Conservation (phyloP, 2,113 vertebrate genomes). For the Podarcis cretensis region DNA sequence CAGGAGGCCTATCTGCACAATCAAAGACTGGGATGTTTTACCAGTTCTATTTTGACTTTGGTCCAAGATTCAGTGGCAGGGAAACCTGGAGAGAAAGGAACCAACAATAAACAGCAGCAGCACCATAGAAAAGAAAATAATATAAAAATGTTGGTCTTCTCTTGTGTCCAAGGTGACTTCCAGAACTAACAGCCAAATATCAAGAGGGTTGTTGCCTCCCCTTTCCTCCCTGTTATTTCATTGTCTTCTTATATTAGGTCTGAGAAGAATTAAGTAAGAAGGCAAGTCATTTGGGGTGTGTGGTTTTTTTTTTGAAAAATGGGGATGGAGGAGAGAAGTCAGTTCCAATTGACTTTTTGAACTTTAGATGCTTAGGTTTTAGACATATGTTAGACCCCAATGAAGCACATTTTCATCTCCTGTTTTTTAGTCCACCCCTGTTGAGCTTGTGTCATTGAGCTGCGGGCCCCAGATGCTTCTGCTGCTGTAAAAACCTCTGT, state of each 20-base stretch:
- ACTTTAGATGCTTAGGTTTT: constrained; percentile 34
- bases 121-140: not conserved
- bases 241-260: constrained; percentile 3
- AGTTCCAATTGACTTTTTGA: not conserved
- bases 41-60: not conserved
- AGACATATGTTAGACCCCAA: constrained; percentile 51
- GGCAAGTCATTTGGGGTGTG: fast-evolving
- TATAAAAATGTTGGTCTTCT: constrained; percentile 8
- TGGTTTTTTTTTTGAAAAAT: not conserved
- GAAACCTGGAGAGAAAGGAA: not conserved
- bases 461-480: constrained; percentile 56
- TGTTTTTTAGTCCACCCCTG: constrained; percentile 26
- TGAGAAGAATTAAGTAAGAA: constrained; percentile 9
- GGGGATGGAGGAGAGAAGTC: not conserved
- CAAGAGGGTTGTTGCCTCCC: not conserved
- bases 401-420: constrained; percentile 29
- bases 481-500: constrained; percentile 51
- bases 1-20: not conserved
- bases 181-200: not conserved
- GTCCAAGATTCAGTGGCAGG: not conserved
- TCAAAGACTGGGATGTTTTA: not conserved
- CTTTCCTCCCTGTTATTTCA: not conserved
- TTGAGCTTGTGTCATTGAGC: constrained; percentile 47
- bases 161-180: constrained; percentile 24
- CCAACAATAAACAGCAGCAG: not conserved